A percentile compares a stretch with the other conserved stretches of the same genome.
Conservation (phyloP, 1,140 invertebrate species). For the Hestina assimilis region DNA sequence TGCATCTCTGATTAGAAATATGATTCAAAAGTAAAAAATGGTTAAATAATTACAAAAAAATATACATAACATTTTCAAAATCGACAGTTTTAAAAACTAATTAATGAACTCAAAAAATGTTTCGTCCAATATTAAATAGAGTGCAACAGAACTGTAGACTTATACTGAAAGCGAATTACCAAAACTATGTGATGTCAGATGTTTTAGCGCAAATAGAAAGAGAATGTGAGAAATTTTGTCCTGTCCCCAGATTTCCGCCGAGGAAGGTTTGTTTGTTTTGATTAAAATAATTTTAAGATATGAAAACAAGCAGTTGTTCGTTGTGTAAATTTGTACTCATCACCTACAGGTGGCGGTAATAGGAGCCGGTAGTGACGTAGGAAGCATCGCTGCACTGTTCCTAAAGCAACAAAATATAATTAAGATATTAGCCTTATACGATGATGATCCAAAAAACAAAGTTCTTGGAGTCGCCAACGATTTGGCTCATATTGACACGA, state of each 20-base stretch:
- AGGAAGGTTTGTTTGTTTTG: conserved; percentile 48
- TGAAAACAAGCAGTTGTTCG: background rate
- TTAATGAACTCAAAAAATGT: conserved; percentile 18
- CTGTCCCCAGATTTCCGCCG: conserved; percentile 45
- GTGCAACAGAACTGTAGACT: background rate
- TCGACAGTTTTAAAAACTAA: background rate
- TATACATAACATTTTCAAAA: background rate
- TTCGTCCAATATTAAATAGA: conserved; percentile 19
- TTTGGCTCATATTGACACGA: conserved; percentile 65
- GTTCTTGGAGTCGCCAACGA: conserved; percentile 61
- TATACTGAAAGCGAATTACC: conserved; percentile 27
- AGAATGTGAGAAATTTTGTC: conserved; percentile 50
- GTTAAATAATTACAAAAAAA: background rate
- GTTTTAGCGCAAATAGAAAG: conserved; percentile 45
- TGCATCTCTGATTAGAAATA: background rate
- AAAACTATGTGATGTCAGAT: conserved; percentile 55
- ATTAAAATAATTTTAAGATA: background rate
- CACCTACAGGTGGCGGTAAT: conserved; percentile 50
- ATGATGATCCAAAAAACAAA: conserved; percentile 38
- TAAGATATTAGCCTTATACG: conserved; percentile 52
- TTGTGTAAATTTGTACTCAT: background rate
- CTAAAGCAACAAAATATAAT: conserved; percentile 62
- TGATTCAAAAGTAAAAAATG: background rate
- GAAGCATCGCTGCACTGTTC: conserved; percentile 51
- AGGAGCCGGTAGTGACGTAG: conserved; percentile 61